phyloP scores from a whole-genome alignment of 2,888 invertebrate species.

The Rhingia rostrata region DNA sequence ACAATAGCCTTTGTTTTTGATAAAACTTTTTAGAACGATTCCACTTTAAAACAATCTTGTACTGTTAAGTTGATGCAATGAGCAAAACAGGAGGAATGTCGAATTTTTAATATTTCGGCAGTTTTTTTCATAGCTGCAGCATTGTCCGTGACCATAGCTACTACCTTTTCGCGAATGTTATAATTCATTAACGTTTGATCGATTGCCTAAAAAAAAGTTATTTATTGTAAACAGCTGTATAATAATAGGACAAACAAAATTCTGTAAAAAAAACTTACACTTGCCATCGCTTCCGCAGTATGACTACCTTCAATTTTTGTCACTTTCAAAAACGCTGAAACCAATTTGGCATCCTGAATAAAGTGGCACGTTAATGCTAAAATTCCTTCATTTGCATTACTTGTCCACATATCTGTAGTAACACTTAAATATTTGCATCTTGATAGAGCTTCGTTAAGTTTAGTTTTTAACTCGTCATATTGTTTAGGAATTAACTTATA shows the following conservation, averaged over 20 bases:
- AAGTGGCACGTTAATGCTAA: no score
- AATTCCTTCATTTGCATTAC: no score
- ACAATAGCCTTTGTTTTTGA: constrained; percentile 10
- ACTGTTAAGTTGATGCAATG: constrained; percentile 2
- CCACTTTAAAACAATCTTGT: constrained; percentile 8
- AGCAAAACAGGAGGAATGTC: constrained; percentile 21
- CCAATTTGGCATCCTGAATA: constrained; percentile 1
- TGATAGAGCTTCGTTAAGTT: constrained; percentile 6
- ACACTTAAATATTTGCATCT: no score
- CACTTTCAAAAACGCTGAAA: constrained; percentile 13
- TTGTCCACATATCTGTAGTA: no score
- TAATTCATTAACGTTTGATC: no score
- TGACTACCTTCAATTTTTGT: constrained; percentile 23
- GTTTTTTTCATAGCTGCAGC: constrained; percentile 17
- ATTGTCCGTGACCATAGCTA: no score
- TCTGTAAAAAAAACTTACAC: no score
- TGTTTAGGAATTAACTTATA: constrained; percentile 11
- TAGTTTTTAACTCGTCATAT: constrained; percentile 12
- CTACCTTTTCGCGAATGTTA: no score
- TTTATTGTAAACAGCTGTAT: no score
- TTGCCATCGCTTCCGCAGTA: no score
- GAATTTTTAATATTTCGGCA: constrained; percentile 22
- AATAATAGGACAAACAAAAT: no score
- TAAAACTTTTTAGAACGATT: background rate
- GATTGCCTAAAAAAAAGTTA: no score